Evolutionary conservation across 2,113 vertebrate species (phyloP).

Genomic region (Daphoenositta chrysoptera): DNA sequence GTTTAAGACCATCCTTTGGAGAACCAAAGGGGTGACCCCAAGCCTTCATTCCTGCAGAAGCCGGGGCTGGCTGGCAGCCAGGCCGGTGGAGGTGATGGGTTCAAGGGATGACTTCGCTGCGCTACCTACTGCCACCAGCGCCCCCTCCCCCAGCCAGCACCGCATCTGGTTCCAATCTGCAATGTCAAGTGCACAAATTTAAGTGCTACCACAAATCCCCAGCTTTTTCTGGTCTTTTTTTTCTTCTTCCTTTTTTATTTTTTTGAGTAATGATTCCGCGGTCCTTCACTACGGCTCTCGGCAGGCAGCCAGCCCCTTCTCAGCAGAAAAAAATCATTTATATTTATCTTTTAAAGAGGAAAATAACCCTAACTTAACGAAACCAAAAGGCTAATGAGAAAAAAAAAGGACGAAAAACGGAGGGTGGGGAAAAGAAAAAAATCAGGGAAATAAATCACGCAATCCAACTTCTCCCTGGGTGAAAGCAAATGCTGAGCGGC

Average conservation of each 20-base stretch:
- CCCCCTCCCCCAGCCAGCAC: not conserved
- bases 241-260: not conserved
- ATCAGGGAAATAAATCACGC: not conserved
- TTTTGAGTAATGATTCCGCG: not conserved
- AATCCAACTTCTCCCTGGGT: constrained; percentile 27
- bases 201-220: constrained; percentile 58
- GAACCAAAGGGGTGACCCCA: not conserved
- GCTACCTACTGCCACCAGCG: constrained; percentile 62
- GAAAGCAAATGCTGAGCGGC: constrained; percentile 48
- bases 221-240: not conserved
- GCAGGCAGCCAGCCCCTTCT: not conserved
- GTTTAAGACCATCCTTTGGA: not conserved
- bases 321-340: not conserved
- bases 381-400: not conserved
- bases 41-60: not conserved
- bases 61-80: constrained; percentile 21
- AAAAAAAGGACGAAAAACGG: rapidly evolving
- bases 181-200: constrained; percentile 72
- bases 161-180: constrained; percentile 71
- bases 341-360: not conserved
- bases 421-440: not conserved
- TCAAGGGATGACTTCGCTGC: constrained; percentile 41
- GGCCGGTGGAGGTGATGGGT: constrained; percentile 42
- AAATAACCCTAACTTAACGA: not conserved
- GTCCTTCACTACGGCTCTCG: not conserved